Base-by-base conservation (phyloP, 2,113 vertebrate species). In the Nycticebus coucang region DNA sequence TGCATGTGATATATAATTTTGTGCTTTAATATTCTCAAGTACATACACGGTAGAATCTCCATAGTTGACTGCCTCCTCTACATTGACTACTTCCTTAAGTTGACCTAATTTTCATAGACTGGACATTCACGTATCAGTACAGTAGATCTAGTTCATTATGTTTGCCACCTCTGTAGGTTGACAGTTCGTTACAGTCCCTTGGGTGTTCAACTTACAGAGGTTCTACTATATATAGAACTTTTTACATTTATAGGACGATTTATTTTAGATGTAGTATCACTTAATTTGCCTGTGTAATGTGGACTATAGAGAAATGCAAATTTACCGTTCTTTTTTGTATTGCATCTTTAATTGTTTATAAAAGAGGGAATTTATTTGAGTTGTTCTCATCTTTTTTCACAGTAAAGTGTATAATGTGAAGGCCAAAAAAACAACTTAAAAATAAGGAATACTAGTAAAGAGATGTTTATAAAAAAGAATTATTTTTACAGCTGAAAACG, bases 321-420 rank as follows among this genome's bases (percentile, higher is more conserved):
- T 60, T 62, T 86, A 69, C 11, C 83, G 17, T 24, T 68, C 77
- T 92, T n/a, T 53, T 72, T 89, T 33, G 0, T 91, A 41, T 74
- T 75, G 12, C 13, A 18, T 35, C 74, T 94, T 97, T 88, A 77
- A 84, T 88, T 87, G 30, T 93, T 93, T 93, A 74, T 81, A 80
- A 86, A 81, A 91, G 37, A 90, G 59, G 53, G 62, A 94, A 80
- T 68, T 66, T 66, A 22, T 80, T 92, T 89, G 33, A 89, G 33
- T 79, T 87, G 53, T 22, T 92, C 3, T 93, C 68, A 80, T 71
- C 4, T 71, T 57, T 83, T 95, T 89, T 95, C 45, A 95, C 35
- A 85, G 66, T 95, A 66, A 91, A 80, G 7, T 94, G 1, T 62
- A 91, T 92, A 30, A 3, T 95, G 8, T 75, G 53, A 85, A 35